Conservation (phyloP, 2,888 invertebrate species). For the Panorpa germanica region DNA sequence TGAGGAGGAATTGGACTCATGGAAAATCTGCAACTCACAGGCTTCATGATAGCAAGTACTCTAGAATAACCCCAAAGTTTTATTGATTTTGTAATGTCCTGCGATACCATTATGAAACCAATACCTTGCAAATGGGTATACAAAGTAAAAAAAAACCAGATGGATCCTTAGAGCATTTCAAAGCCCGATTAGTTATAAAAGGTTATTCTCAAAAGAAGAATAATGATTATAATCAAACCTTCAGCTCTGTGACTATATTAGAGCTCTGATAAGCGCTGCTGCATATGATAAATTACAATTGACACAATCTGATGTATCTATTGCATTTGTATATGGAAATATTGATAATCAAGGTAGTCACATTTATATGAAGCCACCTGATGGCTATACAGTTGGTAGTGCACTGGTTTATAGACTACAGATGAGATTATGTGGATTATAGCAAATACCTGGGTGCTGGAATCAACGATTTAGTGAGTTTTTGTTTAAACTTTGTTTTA, state of each 20-base stretch:
- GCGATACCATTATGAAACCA: no score
- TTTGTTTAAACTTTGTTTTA: conserved; percentile 14
- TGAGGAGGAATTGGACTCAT: no score
- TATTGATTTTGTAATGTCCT: no score
- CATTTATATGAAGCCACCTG: conserved; percentile 18
- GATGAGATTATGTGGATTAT: conserved; percentile 19
- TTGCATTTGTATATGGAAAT: conserved; percentile 14
- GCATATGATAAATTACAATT: conserved; percentile 14
- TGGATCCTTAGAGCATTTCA: conserved; percentile 14
- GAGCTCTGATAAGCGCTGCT: conserved; percentile 14
- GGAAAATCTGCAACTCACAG: no score
- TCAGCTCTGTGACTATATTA: conserved; percentile 15
- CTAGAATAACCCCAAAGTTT: no score
- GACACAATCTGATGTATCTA: conserved; percentile 16
- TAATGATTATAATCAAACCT: conserved; percentile 16
- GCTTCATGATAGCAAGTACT: no score
- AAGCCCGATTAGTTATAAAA: conserved; percentile 16
- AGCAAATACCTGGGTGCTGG: conserved; percentile 19
- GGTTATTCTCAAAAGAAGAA: conserved; percentile 15
- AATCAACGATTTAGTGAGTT: conserved; percentile 16
- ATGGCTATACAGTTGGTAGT: conserved; percentile 16
- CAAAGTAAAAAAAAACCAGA: conserved; percentile 14
- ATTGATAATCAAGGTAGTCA: conserved; percentile 14
- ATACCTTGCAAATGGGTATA: no score
- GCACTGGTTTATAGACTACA: conserved; percentile 16